Percentiles rank a stretch among this genome's conserved stretches.
Conservation (phyloP, 2,113 vertebrate genomes). For the Crocuta crocuta region DNA sequence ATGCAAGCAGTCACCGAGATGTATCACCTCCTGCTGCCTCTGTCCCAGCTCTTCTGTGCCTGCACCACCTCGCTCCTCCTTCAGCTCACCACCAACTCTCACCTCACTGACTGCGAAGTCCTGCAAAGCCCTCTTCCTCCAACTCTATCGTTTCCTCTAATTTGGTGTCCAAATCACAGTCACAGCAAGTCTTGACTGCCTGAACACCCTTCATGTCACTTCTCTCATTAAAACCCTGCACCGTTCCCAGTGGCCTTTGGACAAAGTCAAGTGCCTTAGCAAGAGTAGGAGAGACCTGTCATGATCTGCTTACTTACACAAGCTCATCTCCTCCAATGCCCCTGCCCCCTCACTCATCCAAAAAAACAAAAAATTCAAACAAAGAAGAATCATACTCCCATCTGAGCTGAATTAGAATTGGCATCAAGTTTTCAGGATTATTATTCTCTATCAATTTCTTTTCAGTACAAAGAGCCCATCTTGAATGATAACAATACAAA, state of each 20-base stretch:
- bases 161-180: background rate
- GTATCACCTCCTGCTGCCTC: background rate
- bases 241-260: background rate
- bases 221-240: slow-evolving; percentile 28
- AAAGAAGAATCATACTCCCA: background rate
- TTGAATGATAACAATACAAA: background rate
- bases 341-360: background rate
- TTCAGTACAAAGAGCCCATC: background rate
- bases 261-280: background rate
- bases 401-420: background rate
- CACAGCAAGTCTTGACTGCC: background rate
- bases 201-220: background rate
- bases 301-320: background rate
- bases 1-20: background rate
- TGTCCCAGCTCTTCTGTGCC: background rate
- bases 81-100: background rate
- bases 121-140: background rate
- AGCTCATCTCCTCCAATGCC: background rate
- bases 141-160: background rate
- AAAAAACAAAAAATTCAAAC: slow-evolving; percentile 29
- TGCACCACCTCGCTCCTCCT: background rate
- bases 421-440: background rate
- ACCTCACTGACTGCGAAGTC: background rate
- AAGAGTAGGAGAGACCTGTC: background rate
- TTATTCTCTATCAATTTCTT: background rate